Conservation (phyloP, 37 sponge, comb jelly and placozoan species). For the Halichondria panicea region DNA sequence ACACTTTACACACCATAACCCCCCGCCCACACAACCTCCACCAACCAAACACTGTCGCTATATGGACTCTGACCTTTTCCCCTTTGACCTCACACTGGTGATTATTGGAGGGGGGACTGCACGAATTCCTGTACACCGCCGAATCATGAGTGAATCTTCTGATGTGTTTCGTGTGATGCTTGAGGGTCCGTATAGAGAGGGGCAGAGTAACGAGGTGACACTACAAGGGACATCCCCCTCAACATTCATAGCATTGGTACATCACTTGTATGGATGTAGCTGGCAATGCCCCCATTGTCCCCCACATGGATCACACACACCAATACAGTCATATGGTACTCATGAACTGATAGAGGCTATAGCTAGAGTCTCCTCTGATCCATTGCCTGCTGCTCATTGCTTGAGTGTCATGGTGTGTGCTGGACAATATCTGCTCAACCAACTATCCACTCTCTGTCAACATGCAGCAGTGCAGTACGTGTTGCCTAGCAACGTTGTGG, state of each 20-base stretch:
- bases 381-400: not conserved
- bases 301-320: too few relatives aligned
- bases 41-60: conserved; percentile 14
- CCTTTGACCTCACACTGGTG: conserved; percentile 42
- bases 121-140: conserved; percentile 30
- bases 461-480: conserved; percentile 1
- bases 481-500: conserved; percentile 15
- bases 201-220: conserved; percentile 1
- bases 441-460: conserved; percentile 33
- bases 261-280: conserved; percentile 63
- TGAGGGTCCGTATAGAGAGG: conserved; percentile 48
- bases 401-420: conserved; percentile 52
- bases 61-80: conserved; percentile 48
- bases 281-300: conserved; percentile 49
- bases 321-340: too few relatives aligned
- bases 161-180: conserved; percentile 70
- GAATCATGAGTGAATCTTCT: conserved; percentile 38
- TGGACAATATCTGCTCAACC: conserved; percentile 22
- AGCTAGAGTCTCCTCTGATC: not conserved
- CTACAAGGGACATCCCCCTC: conserved; percentile 17
- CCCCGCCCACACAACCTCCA: not conserved
- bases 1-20: not conserved
- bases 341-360: too few relatives aligned
- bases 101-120: not conserved
- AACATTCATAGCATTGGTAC: conserved; percentile 40